A percentile compares a stretch with the other conserved stretches of the same genome.
These are phyloP conservation scores for Tinamus major DNA, from an alignment of 2,797 vertebrate genomes.

Conservation along the genomic window DNA sequence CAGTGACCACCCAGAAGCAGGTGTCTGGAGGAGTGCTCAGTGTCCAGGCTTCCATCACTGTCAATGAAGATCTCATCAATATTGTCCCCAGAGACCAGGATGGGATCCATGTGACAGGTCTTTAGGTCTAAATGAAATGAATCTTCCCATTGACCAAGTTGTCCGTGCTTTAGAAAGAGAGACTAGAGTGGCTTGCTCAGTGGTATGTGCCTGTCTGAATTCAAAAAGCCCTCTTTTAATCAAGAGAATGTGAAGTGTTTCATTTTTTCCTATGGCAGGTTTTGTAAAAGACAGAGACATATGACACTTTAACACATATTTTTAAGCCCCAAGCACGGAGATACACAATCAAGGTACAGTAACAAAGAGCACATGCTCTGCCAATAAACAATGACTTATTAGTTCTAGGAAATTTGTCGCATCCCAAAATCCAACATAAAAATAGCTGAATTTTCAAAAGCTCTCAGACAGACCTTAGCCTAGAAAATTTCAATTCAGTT, in stretches of 20 bases:
- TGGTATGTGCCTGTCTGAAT: background rate
- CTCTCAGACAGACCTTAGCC: background rate
- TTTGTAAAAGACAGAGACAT: background rate
- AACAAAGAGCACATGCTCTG: background rate
- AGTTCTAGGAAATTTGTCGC: background rate
- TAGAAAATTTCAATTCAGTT: background rate
- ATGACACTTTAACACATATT: background rate
- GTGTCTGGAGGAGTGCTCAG: background rate
- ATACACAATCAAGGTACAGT: background rate
- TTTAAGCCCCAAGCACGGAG: background rate
- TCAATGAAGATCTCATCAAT: background rate
- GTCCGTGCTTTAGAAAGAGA: background rate
- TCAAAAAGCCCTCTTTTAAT: background rate
- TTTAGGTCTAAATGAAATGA: background rate
- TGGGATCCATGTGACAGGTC: accelerated
- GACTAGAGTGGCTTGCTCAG: background rate
- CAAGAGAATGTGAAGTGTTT: background rate
- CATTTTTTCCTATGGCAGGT: background rate
- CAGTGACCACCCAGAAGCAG: background rate
- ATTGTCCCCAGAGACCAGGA: background rate
- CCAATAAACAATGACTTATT: background rate
- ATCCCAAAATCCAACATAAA: background rate
- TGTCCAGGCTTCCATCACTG: background rate
- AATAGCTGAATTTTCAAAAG: background rate
- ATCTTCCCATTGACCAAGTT: background rate